Conservation (phyloP, 2,888 invertebrate genomes). For the Lithodes maja region DNA sequence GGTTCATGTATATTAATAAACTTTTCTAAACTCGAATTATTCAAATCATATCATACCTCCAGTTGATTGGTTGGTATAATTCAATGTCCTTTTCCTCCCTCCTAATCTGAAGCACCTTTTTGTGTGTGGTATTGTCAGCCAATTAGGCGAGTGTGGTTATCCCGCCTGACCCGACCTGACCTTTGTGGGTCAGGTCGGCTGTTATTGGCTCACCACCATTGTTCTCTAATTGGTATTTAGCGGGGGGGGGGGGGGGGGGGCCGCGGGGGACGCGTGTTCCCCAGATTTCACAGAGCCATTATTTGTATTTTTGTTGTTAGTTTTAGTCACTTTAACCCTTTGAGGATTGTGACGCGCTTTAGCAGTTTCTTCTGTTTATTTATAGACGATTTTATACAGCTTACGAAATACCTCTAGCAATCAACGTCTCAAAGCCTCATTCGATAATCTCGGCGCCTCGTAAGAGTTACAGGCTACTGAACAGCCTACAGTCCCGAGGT, state of each 20-base stretch:
- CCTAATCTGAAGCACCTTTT: background rate
- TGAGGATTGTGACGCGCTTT: too few relatives aligned
- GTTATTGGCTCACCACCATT: slow-evolving; percentile 36
- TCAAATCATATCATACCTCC: too few relatives aligned
- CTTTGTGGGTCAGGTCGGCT: slow-evolving; percentile 19
- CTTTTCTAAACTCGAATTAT: too few relatives aligned
- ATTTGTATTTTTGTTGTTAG: background rate
- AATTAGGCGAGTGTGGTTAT: background rate
- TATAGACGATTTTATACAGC: background rate
- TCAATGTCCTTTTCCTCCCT: background rate
- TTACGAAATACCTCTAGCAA: background rate
- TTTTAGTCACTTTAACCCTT: too few relatives aligned
- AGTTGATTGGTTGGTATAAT: background rate
- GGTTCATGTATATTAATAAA: too few relatives aligned
- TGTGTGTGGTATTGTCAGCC: background rate
- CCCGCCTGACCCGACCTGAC: slow-evolving; percentile 27
- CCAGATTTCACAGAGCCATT: background rate
- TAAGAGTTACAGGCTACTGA: too few relatives aligned
- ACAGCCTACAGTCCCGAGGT: too few relatives aligned
- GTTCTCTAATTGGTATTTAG: slow-evolving; percentile 46
- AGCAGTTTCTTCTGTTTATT: background rate
- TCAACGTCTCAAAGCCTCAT: background rate
- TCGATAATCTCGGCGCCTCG: too few relatives aligned
- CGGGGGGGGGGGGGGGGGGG: background rate
- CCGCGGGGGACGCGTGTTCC: background rate